phyloP scores from a whole-genome alignment of 2,797 vertebrate genomes.

The Staurois parvus region DNA sequence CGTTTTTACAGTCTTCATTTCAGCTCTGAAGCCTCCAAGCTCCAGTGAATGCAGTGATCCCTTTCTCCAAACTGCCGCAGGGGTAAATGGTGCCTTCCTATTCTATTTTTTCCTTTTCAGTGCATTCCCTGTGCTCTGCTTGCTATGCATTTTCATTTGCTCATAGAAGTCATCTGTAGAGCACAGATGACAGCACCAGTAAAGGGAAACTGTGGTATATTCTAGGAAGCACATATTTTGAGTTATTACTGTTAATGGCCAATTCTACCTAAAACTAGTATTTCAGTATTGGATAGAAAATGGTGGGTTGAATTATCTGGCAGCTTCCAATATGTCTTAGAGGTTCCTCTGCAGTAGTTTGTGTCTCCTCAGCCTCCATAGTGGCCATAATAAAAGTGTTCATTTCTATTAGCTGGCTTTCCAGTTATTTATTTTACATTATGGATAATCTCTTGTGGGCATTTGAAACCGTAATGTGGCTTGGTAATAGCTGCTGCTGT shows the following conservation, averaged over 20 bases:
- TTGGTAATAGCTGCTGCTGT: neutral
- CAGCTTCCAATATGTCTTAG: neutral
- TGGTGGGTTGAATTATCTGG: neutral
- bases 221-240: neutral
- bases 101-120: conserved; percentile 74
- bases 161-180: conserved; percentile 68
- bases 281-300: neutral
- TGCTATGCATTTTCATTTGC: conserved; percentile 72
- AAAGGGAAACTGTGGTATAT: conserved; percentile 5
- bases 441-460: neutral
- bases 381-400: neutral
- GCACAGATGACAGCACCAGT: conserved; percentile 68
- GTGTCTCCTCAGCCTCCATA: neutral
- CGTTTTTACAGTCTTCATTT: conserved; percentile 99
- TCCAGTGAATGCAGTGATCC: conserved; percentile 85
- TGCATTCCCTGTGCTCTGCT: conserved; percentile 74
- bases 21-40: conserved; percentile 94
- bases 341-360: neutral
- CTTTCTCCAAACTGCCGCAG: conserved; percentile 86
- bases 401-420: neutral
- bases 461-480: neutral
- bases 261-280: neutral
- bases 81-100: conserved; percentile 77
- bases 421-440: neutral
- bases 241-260: neutral